A percentile compares a stretch with the other conserved stretches of the same genome.
Conservation (phyloP, 2,113 vertebrate genomes). For the Callipepla californica region DNA sequence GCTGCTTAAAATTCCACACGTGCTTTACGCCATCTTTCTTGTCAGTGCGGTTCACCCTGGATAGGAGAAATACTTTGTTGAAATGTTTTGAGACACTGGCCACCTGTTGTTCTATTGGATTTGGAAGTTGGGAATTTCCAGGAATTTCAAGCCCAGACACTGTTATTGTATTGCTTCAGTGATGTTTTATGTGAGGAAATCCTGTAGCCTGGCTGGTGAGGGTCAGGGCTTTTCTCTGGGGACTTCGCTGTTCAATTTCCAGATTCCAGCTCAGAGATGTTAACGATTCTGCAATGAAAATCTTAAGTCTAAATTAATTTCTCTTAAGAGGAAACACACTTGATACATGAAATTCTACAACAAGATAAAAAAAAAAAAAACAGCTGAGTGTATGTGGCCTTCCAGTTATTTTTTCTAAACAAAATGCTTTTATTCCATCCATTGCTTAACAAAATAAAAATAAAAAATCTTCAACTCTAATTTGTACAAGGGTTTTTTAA, state of each 20-base stretch:
- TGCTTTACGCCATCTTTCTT: conserved; percentile 11
- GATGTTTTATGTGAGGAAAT: neutral
- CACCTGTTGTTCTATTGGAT: conserved; percentile 23
- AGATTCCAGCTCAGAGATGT: neutral
- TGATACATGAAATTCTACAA: neutral
- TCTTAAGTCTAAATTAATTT: neutral
- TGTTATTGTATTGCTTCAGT: neutral
- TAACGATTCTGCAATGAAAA: neutral
- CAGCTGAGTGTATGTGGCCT: neutral
- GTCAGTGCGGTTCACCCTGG: conserved; percentile 13
- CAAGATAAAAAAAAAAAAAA: neutral
- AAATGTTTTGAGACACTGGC: neutral
- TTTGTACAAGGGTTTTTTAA: neutral
- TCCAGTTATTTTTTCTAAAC: neutral
- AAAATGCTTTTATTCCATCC: neutral
- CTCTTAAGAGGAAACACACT: neutral
- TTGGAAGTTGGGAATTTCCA: conserved; percentile 13
- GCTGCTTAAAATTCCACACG: conserved; percentile 38
- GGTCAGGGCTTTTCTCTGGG: neutral
- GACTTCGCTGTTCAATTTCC: neutral
- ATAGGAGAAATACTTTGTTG: neutral
- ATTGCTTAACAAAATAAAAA: neutral
- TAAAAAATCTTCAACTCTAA: neutral
- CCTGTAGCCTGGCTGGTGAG: neutral
- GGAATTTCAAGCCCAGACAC: neutral